Percentiles rank a stretch among this genome's conserved stretches.
These are phyloP conservation scores for Leptinotarsa texana DNA, from an alignment of 1,140 invertebrate species.

Conservation along the genomic window DNA sequence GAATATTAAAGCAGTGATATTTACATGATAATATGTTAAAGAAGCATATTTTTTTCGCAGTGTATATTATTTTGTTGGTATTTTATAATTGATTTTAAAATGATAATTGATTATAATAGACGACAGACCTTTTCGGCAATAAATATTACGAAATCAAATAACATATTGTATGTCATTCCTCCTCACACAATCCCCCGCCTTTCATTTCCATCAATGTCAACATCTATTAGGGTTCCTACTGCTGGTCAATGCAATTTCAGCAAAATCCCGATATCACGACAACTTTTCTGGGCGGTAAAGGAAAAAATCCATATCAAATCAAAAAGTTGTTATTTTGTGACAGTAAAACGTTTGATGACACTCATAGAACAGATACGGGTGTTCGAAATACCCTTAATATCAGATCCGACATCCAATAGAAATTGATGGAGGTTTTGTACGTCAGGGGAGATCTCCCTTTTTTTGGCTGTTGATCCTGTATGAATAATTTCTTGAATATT, in stretches of 20 bases:
- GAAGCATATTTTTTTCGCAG: no score
- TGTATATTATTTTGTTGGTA: no score
- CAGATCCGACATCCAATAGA: conserved; percentile 1
- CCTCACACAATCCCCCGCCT: no score
- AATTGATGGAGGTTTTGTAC: conserved; percentile 7
- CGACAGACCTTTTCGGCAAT: no score
- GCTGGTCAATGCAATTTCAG: neutral
- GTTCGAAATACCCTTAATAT: conserved; percentile 9
- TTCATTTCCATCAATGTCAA: neutral
- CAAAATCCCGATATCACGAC: conserved; percentile 12
- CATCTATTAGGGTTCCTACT: neutral
- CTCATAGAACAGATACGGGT: conserved; percentile 12
- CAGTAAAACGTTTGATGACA: conserved; percentile 16
- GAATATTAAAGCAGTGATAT: no score
- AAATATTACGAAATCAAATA: no score
- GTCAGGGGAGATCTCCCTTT: conserved; percentile 1
- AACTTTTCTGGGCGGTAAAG: neutral
- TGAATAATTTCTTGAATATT: conserved; percentile 19
- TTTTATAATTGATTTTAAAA: no score
- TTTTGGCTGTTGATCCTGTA: neutral
- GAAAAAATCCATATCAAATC: neutral
- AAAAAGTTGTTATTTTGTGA: conserved; percentile 15
- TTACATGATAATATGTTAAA: no score
- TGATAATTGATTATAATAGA: no score
- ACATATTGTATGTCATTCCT: no score